phyloP scores from a whole-genome alignment of 1,140 invertebrate genomes.

The Arion vulgaris region DNA sequence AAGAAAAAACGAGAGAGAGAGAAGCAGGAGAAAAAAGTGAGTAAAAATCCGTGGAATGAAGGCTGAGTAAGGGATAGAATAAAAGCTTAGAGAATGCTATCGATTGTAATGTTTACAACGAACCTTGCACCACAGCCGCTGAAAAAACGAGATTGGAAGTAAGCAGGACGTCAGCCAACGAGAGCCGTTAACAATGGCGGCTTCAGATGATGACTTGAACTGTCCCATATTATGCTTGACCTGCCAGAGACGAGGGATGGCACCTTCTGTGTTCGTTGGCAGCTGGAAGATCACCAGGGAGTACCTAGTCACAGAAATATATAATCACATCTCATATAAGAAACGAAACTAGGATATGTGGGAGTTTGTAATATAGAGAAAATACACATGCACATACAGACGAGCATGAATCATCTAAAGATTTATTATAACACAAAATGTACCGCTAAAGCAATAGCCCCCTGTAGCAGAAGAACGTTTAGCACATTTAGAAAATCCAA shows the following conservation, averaged over 20 bases:
- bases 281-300: slow-evolving; percentile 73
- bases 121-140: slow-evolving; percentile 60
- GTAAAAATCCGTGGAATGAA: not conserved
- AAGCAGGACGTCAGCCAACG: slow-evolving; percentile 55
- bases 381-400: too few species aligned
- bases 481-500: too few species aligned
- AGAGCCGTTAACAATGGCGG: slow-evolving; percentile 75
- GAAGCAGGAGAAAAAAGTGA: not conserved
- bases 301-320: slow-evolving; percentile 47
- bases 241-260: slow-evolving; percentile 78
- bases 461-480: too few species aligned
- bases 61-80: not conserved
- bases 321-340: not conserved
- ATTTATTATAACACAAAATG: too few species aligned
- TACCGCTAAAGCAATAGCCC: too few species aligned
- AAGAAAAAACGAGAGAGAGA: slow-evolving; percentile 6
- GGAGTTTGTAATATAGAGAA: too few species aligned
- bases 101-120: slow-evolving; percentile 49
- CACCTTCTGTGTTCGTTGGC: slow-evolving; percentile 76
- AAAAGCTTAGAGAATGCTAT: not conserved
- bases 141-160: slow-evolving; percentile 51
- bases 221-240: slow-evolving; percentile 74
- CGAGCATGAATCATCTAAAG: too few species aligned
- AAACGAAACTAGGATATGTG: not conserved
- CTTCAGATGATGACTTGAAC: slow-evolving; percentile 75